Evolutionary conservation across 1,140 invertebrate species (phyloP), one percentile per base, ranked within the genome.

Genomic region (Drosophila kanapiae): DNA sequence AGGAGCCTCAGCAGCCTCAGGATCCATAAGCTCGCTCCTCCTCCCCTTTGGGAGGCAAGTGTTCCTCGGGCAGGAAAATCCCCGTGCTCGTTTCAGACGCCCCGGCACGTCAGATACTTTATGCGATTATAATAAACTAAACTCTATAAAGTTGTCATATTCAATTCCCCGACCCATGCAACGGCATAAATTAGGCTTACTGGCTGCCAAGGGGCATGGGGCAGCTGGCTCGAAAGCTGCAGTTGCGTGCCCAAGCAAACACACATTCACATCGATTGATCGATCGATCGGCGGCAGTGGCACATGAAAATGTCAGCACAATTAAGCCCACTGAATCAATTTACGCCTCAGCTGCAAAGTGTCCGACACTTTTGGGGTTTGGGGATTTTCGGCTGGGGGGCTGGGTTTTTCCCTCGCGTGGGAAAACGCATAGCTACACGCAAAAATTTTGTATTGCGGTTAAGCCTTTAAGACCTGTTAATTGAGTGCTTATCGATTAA

Each of bases 61-160:
- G n/a, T n/a, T n/a, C n/a, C n/a, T n/a, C n/a, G n/a, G n/a, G n/a
- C 38, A 38, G 54, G 5, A 5, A 62, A 64, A 14, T 58, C 65
- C 54, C 75, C 56, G 6, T 43, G 68, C 75, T 79, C 75, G 67
- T 78, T 70, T 65, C 53, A 60, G 18, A 38, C n/a, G 37, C 51
- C 75, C 51, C 74, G 68, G 82, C 75, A 82, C 60, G 76, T 67
- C 80, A 65, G 76, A 83, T 87, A 78, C 68, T 90, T 84, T 90
- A 90, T 88, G 84, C 81, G 85, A 84, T 90, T 84, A 88, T 90
- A 88, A 88, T 84, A 88, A 88, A 88, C 84, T 85, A 70, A 81
- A 85, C 78, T 85, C 81, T 72, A 88, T 90, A 88, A 90, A 88
- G 75, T 90, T 85, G 70, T 84, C 85, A 82, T 82, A 90, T 90